phyloP scores from a whole-genome alignment of 35 echinoderm and acorn worm species.

The Diadema setosum region DNA sequence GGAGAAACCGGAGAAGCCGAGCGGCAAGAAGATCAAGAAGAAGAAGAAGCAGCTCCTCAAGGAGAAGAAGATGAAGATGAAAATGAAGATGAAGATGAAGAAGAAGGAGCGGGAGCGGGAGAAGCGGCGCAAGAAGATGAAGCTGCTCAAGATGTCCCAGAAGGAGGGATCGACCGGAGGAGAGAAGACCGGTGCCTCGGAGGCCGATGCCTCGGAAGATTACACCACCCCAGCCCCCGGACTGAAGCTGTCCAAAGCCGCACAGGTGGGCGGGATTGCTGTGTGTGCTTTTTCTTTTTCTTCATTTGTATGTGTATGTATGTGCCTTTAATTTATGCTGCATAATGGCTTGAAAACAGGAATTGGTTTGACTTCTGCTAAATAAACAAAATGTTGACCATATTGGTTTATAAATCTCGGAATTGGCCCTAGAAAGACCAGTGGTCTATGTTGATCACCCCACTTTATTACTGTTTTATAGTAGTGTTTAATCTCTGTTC shows the following conservation, averaged over 20 bases:
- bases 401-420: no score
- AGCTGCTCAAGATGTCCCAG: constrained; percentile 36
- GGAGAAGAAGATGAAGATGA: constrained; percentile 54
- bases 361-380: no score
- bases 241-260: background rate
- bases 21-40: constrained; percentile 63
- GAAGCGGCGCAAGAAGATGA: background rate
- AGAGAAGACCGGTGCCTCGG: background rate
- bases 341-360: no score
- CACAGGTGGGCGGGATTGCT: background rate
- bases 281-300: no score
- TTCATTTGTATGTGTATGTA: no score
- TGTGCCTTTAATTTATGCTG: no score
- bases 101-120: constrained; percentile 12
- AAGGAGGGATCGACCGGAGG: background rate
- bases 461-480: no score
- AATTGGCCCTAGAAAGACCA: no score
- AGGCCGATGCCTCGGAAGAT: background rate
- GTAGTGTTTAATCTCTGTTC: no score
- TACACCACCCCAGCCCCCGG: background rate
- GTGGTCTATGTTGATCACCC: no score
- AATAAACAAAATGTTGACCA: no score
- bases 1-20: constrained; percentile 32
- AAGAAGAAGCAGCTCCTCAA: constrained; percentile 51
- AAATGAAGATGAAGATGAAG: constrained; percentile 68